Conservation (phyloP, 2,888 invertebrate genomes). For the Hermodice carunculata region DNA sequence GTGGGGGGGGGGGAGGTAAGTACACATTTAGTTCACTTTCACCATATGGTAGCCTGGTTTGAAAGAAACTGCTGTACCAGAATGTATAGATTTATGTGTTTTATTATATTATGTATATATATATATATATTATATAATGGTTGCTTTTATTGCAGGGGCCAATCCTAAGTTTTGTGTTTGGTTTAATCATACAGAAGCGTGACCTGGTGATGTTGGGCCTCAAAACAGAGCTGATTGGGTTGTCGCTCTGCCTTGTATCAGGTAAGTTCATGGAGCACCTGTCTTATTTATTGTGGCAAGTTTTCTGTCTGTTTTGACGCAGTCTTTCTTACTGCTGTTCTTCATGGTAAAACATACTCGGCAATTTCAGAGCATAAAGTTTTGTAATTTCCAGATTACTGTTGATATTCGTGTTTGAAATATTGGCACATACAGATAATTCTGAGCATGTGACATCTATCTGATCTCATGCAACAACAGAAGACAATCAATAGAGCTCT, state of each 20-base stretch:
- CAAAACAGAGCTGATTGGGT: conserved; percentile 78
- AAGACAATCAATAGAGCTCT: too few species aligned
- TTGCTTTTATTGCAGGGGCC: conserved; percentile 75
- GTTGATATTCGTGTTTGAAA: too few species aligned
- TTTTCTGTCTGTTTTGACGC: conserved; percentile 14
- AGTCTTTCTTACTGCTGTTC: too few species aligned
- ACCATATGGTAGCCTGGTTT: too few species aligned
- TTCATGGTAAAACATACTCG: too few species aligned
- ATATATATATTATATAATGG: conserved; percentile 1
- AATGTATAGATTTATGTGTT: neutral
- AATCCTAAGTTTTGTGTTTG: conserved; percentile 83
- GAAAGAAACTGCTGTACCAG: neutral
- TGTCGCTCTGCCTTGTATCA: conserved; percentile 77
- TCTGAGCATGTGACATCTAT: too few species aligned
- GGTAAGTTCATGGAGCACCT: conserved; percentile 64
- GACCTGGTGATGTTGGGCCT: conserved; percentile 78
- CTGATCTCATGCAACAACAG: too few species aligned
- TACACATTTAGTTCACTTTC: too few species aligned
- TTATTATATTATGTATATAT: neutral
- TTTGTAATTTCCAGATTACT: too few species aligned
- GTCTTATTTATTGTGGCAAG: neutral
- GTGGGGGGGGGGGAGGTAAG: too few species aligned
- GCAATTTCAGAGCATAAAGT: too few species aligned
- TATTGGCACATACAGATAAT: too few species aligned
- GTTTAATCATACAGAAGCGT: conserved; percentile 78